Evolutionary conservation across 2,888 invertebrate species (phyloP), one percentile per base, ranked within the genome.

Genomic region (Polylopha cassiicola): DNA sequence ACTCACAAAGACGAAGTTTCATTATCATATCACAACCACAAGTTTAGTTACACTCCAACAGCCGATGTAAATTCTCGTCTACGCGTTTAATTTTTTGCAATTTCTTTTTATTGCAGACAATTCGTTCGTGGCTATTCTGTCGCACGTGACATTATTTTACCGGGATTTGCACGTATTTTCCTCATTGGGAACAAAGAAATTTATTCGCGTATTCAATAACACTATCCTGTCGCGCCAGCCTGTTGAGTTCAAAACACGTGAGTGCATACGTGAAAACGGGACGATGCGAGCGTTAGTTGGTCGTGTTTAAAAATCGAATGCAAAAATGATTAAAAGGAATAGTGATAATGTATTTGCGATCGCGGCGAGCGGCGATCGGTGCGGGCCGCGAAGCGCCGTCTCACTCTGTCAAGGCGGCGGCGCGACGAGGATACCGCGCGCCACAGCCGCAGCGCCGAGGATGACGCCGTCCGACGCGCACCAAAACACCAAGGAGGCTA

Each of bases 251-350:
- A 59, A 58, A 47, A 71, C 80, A 74, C 80, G 80, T 74, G 75
- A 50, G 51, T 70, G 70, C 73, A 73, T 76, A 77, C 71, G 69
- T 70, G 68, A 69, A 67, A 67, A 73, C 65, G 64, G 62, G 63
- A 78, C 61, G 69, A 81, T 80, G 80, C 65, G 64, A 72, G 66
- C 57, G 67, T 63, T 61, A 65, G 68, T 74, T 74, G 68, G 73
- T 66, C 71, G 72, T 61, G 69, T 69, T 68, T 79, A 73, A 73
- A 79, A 76, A 77, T 71, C 61, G 65, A 76, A 80, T 78, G 73
- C 72, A 80, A 84, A 82, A 84, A 85, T 85, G 85, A 84, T 85
- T 76, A 85, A 82, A 84, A 80, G 79, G 69, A 85, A 84, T 71
- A 66, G 80, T 73, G 84, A 82, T 82, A 84, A 84, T 84, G 82